Conservation (phyloP, 2,113 vertebrate species). For the Sturnus vulgaris region DNA sequence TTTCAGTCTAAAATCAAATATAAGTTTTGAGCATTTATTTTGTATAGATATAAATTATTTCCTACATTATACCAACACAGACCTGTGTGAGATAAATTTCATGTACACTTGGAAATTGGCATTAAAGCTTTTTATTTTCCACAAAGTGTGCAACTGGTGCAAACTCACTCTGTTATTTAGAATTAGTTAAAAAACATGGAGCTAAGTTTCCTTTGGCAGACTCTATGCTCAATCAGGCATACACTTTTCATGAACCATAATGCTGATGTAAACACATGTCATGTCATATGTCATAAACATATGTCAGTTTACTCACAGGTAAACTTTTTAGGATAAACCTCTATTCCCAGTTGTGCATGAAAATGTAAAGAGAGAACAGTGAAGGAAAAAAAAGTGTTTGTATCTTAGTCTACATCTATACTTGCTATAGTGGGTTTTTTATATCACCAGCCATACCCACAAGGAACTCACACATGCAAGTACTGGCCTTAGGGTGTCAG, state of each 20-base stretch:
- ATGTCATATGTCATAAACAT: conserved; percentile 57
- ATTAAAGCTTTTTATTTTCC: background rate
- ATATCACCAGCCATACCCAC: background rate
- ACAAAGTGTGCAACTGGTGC: background rate
- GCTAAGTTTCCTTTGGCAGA: conserved; percentile 20
- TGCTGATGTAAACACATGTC: conserved; percentile 28
- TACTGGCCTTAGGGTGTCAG: background rate
- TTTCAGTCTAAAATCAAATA: background rate
- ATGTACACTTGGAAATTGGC: background rate
- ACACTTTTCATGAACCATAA: conserved; percentile 44
- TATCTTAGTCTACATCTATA: background rate
- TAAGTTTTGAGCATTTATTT: background rate
- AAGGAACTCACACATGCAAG: background rate
- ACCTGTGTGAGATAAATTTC: background rate
- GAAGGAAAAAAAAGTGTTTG: background rate
- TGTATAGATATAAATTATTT: background rate
- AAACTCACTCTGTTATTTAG: background rate
- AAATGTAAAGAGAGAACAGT: conserved; percentile 15
- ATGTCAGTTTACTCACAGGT: conserved; percentile 63
- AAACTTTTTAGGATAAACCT: conserved; percentile 48
- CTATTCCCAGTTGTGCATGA: conserved; percentile 36
- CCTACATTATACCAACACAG: background rate
- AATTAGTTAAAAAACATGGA: conserved; percentile 29
- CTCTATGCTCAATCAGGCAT: conserved; percentile 24
- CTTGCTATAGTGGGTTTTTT: background rate